Base-by-base conservation (phyloP, 2,113 vertebrate species). In the Theristicus caerulescens region DNA sequence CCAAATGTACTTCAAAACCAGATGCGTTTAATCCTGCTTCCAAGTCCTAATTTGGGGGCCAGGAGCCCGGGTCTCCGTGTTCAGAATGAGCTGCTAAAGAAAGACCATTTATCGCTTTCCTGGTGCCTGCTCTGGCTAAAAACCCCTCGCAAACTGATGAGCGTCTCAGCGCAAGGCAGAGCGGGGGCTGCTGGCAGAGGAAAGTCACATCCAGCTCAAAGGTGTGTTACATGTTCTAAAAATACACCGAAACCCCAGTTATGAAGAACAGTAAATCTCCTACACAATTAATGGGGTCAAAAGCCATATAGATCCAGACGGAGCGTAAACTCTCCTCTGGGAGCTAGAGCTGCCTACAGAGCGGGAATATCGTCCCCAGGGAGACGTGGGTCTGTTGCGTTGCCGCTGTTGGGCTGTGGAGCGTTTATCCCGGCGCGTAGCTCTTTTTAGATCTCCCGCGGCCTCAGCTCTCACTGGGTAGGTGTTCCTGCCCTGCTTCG, bases 291-390 rank as follows among this genome's bases (percentile, higher is more conserved):
- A 36, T 2, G 34, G 72, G 70, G 73, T 74, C 57, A 69, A 34
- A 67, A 69, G 71, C 59, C 42, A 2, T 1, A 0, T 0, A 26
- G 82, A 62, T 10, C 13, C 72, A 21, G 40, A 10, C 0, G 4
- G 69, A 78, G 70, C 1, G 0, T 25, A 29, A 64, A 62, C 25
- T 31, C 17, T n/a, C 40, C 78, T 46, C 74, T 16, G 54, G 74
- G 79, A 72, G 20, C 1, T 1, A 31, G 64, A 58, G 65, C 64
- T 10, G 44, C 70, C 3, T 3, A 3, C 0, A 1, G 59, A 55
- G 62, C 0, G 0, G 59, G 74, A 72, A 3, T 15, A 7, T 54
- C 0, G 0, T 5, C 49, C 61, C 9, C 10, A 10, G 19, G 38
- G 76, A 62, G 55, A 29, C 4, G 2, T 0, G 44, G 72, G 17